Evolutionary conservation across 2,113 vertebrate species (phyloP).

Genomic region (Gasterosteus aculeatus): DNA sequence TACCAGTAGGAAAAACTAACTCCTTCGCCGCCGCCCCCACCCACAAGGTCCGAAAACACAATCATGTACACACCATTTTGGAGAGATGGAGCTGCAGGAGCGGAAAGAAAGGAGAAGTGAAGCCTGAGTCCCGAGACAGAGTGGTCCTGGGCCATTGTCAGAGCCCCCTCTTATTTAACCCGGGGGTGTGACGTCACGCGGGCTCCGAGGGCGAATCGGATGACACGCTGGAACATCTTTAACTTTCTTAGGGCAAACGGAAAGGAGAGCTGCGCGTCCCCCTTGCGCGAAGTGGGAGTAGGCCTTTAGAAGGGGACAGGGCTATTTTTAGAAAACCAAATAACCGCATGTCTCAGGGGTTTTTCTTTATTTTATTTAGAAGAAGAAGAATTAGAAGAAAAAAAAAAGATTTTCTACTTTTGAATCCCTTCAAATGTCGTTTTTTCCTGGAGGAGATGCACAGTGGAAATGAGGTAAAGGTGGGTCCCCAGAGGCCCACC

Average conservation of each 20-base stretch:
- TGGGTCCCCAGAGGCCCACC: not conserved
- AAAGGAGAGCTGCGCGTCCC: conserved; percentile 77
- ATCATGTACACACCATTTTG: conserved; percentile 92
- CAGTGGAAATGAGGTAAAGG: not conserved
- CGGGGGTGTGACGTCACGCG: conserved; percentile 82
- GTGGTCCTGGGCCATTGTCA: conserved; percentile 84
- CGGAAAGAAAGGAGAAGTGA: conserved; percentile 73
- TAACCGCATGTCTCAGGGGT: conserved; percentile 74
- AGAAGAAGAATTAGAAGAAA: too few relatives aligned
- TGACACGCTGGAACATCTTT: conserved; percentile 88
- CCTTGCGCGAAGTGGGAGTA: conserved; percentile 53
- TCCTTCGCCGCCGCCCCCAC: conserved; percentile 36
- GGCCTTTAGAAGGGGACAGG: conserved; percentile 77
- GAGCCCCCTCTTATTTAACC: conserved; percentile 89
- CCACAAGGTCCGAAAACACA: conserved; percentile 60
- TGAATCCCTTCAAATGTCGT: too few relatives aligned
- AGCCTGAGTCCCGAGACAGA: conserved; percentile 86
- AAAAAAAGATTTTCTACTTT: not conserved
- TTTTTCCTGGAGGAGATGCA: not conserved
- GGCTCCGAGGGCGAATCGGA: conserved; percentile 75
- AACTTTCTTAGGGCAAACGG: conserved; percentile 98
- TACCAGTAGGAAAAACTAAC: conserved; percentile 27
- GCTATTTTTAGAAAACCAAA: conserved; percentile 89
- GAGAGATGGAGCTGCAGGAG: conserved; percentile 79
- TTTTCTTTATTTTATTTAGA: not conserved